Evolutionary conservation across 2,113 vertebrate genomes (phyloP), one percentile per base, ranked within the genome.

Genomic region (Lophochroa leadbeateri): DNA sequence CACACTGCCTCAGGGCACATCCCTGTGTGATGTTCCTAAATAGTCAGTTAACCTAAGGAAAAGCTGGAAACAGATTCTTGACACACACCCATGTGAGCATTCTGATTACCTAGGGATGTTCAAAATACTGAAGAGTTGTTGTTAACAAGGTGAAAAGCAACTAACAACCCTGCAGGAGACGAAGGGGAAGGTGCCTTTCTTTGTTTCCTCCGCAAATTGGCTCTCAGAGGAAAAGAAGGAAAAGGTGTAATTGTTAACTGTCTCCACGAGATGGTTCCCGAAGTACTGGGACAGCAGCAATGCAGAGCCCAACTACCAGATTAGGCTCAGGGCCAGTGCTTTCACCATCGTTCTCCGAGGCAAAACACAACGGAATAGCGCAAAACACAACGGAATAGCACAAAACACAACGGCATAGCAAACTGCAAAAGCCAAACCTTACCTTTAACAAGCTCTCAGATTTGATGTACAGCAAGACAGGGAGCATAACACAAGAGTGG

Each of bases 241-340:
- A 94, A 88, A 93, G 44, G 49, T 95, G 92, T 52, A 96, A 52
- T 96, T 94, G 78, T 96, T 93, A 94, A 91, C 82, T 86, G 90
- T 93, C 95, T 95, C 90, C 92, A 94, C 37, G 49, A 97, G 94
- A 96, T 90, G 94, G 95, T 95, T 96, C 94, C 82, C 82, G 2
- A 94, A 93, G 75, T 82, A 93, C 75, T 93, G 88, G 92, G 79
- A 95, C 29, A 11, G 90, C 70, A 92, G 88, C 67, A 94, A 11
- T 0, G 2, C 57, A 61, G 39, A 63, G 75, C 75, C 85, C 75
- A 41, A n/a, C 79, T 7, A 90, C 33, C 57, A 86, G 29, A 84
- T 43, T 27, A 92, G 84, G 84, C 90, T 89, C 55, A 67, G 74
- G 46, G 96, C 55, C 90, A 90, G 85, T 1, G 35, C 49, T 82